Percentiles rank a stretch among this genome's conserved stretches.
phyloP scores from a whole-genome alignment of 2,888 invertebrate genomes.

The Drosophila conformis region DNA sequence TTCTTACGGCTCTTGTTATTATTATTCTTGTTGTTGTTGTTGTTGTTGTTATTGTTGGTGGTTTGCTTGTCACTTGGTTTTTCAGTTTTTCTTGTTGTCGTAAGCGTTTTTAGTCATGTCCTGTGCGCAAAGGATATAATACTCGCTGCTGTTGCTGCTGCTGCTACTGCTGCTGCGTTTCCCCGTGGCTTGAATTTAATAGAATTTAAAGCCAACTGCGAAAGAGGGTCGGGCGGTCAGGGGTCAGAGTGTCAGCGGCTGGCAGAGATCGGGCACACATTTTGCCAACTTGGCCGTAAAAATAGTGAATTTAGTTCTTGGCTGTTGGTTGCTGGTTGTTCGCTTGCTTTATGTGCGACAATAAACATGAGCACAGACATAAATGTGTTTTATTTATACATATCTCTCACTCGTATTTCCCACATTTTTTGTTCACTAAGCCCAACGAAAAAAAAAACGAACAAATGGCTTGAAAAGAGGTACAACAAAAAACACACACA shows the following conservation, averaged over 20 bases:
- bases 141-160: not conserved
- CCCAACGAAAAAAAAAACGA: conserved; percentile 21
- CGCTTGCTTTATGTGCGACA: conserved; percentile 75
- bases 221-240: not conserved
- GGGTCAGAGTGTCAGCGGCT: not conserved
- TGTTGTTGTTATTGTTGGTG: conserved; percentile 31
- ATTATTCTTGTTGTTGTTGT: conserved; percentile 32
- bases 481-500: conserved; percentile 27
- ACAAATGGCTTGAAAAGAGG: conserved; percentile 51
- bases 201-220: conserved; percentile 70
- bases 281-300: conserved; percentile 74
- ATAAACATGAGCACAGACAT: conserved; percentile 77
- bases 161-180: conserved; percentile 4
- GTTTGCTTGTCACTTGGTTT: conserved; percentile 45
- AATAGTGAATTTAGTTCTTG: conserved; percentile 57
- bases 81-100: conserved; percentile 52
- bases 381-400: conserved; percentile 67
- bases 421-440: conserved; percentile 26
- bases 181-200: conserved; percentile 59
- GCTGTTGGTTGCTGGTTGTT: conserved; percentile 34
- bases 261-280: conserved; percentile 35
- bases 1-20: conserved; percentile 38
- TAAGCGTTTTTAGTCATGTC: conserved; percentile 53
- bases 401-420: conserved; percentile 19
- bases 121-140: conserved; percentile 20